These are phyloP conservation scores for Sardina pilchardus DNA, from an alignment of 2,113 vertebrate genomes.

Conservation along the genomic window DNA sequence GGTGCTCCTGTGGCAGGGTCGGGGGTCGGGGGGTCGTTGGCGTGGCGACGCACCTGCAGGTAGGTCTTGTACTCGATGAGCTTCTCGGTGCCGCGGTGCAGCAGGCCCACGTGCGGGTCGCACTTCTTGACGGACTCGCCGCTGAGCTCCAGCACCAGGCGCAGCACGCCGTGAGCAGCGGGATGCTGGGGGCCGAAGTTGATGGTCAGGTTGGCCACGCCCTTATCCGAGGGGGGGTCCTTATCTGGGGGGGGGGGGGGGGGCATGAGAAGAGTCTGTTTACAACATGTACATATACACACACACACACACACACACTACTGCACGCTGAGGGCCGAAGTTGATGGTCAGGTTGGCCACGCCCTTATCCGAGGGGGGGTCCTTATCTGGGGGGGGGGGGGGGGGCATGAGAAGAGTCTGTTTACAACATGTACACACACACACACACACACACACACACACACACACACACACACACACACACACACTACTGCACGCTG, in stretches of 20 bases:
- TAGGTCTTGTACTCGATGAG: slow-evolving; percentile 92
- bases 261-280: background rate
- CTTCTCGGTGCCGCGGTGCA: slow-evolving; percentile 92
- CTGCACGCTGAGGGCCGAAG: no score
- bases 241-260: slow-evolving; percentile 72
- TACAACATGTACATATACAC: background rate
- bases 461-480: no score
- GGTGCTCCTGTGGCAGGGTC: background rate
- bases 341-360: no score
- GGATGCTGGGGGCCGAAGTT: slow-evolving; percentile 98
- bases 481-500: no score
- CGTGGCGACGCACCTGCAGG: background rate
- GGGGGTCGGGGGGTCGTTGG: background rate
- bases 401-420: no score
- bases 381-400: no score
- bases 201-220: slow-evolving; percentile 83
- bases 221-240: slow-evolving; percentile 75
- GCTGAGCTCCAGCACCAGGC: slow-evolving; percentile 90
- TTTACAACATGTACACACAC: no score
- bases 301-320: background rate
- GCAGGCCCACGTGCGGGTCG: slow-evolving; percentile 89
- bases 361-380: no score
- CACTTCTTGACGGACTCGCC: slow-evolving; percentile 91
- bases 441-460: no score
- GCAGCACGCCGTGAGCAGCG: slow-evolving; percentile 89